Evolutionary conservation across 2,113 vertebrate species (phyloP).

Genomic region (Ailurus styani): DNA sequence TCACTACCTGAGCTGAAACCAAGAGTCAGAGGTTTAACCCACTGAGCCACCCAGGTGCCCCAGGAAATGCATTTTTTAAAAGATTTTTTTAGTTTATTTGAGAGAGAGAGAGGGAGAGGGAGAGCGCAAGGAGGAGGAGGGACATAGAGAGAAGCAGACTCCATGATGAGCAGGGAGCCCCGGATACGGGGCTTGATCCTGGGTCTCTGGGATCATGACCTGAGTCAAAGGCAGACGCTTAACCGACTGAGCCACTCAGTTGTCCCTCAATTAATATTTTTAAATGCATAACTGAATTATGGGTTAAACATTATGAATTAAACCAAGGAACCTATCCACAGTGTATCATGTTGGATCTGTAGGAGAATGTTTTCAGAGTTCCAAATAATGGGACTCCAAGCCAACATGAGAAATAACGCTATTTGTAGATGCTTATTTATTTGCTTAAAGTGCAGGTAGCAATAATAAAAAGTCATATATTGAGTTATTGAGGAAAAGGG

Average conservation of each 20-base stretch:
- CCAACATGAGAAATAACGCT: neutral
- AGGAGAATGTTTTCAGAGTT: neutral
- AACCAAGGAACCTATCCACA: neutral
- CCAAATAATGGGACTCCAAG: neutral
- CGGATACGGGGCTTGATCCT: neutral
- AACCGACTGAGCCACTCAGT: neutral
- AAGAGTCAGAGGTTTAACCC: no score
- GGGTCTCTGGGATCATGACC: neutral
- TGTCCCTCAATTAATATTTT: neutral
- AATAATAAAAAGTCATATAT: neutral
- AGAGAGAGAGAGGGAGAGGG: neutral
- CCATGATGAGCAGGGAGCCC: neutral
- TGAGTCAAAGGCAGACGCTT: neutral
- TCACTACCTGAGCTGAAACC: no score
- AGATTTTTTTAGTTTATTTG: neutral
- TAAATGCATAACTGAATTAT: neutral
- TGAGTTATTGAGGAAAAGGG: neutral
- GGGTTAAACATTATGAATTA: neutral
- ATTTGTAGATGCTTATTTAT: neutral
- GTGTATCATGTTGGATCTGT: neutral
- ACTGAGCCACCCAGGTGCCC: no score
- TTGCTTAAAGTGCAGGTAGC: neutral
- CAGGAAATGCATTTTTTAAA: neutral
- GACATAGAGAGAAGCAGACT: neutral
- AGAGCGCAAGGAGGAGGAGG: no score